These are phyloP conservation scores for Poeciliopsis gracilis DNA, from an alignment of 2,797 vertebrate genomes.

Conservation along the genomic window DNA sequence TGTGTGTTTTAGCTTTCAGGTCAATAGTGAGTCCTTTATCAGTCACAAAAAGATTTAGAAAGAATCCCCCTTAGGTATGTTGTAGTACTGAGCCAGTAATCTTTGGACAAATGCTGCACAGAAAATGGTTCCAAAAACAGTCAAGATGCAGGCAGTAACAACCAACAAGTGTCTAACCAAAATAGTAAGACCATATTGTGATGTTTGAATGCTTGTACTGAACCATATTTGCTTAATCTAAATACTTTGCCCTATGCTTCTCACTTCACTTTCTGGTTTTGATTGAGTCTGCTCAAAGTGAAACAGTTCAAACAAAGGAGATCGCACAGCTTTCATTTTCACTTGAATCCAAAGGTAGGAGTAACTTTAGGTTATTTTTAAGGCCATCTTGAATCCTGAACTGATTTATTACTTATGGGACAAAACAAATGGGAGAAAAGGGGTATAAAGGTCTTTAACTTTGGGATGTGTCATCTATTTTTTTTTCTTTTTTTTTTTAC, in stretches of 20 bases:
- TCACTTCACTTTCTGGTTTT: constrained; percentile 1
- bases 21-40: background rate
- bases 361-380: background rate
- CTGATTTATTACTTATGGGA: background rate
- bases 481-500: background rate
- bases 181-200: constrained; percentile 5
- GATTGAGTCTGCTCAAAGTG: constrained; percentile 18
- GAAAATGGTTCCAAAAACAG: background rate
- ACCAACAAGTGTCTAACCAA: background rate
- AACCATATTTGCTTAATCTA: constrained; percentile 4
- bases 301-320: constrained; percentile 7
- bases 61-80: background rate
- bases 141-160: background rate
- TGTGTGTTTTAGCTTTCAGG: background rate
- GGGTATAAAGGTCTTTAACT: constrained; percentile 1
- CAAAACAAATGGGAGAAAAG: too few relatives aligned
- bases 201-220: constrained; percentile 6
- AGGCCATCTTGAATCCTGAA: background rate
- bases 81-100: background rate
- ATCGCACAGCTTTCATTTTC: background rate
- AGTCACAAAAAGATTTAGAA: background rate
- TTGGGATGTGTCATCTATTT: constrained; percentile 9
- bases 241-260: constrained; percentile 30
- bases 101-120: constrained; percentile 15
- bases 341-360: background rate